These are phyloP conservation scores for Girardia tigrina DNA, from an alignment of 2,888 invertebrate species.

Conservation along the genomic window DNA sequence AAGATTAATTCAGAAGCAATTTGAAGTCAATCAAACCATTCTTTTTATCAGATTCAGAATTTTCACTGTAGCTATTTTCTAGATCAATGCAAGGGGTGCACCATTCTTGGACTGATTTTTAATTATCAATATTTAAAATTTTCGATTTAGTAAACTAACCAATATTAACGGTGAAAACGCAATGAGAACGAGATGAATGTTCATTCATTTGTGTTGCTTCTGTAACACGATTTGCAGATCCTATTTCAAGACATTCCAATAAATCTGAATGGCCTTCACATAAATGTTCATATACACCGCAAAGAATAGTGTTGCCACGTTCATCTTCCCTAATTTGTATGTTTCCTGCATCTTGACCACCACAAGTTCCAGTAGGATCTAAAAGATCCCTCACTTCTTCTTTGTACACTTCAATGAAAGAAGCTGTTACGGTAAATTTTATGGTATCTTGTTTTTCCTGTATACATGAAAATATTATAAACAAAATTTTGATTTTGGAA, in stretches of 20 bases:
- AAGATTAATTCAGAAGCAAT: constrained; percentile 37
- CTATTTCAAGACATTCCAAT: constrained; percentile 46
- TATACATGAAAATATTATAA: constrained; percentile 38
- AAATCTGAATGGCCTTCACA: constrained; percentile 48
- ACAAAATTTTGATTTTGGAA: not conserved
- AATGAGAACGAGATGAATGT: constrained; percentile 50
- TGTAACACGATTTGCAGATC: constrained; percentile 48
- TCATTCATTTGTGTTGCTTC: constrained; percentile 51
- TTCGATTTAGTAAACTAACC: constrained; percentile 40
- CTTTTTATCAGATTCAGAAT: not conserved
- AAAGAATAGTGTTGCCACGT: constrained; percentile 34
- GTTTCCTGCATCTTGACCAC: constrained; percentile 27
- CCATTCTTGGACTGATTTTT: not conserved
- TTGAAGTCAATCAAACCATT: not conserved
- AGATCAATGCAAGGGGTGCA: not conserved
- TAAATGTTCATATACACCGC: constrained; percentile 43
- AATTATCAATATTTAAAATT: not conserved
- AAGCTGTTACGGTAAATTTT: constrained; percentile 43
- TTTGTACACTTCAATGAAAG: constrained; percentile 50
- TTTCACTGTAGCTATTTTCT: not conserved
- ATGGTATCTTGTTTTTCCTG: constrained; percentile 5
- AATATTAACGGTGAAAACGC: constrained; percentile 48
- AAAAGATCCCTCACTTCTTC: constrained; percentile 49
- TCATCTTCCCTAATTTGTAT: constrained; percentile 35
- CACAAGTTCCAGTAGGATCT: constrained; percentile 39